Evolutionary conservation across 1,140 invertebrate genomes (phyloP).

Genomic region (Parapsyche elsis): DNA sequence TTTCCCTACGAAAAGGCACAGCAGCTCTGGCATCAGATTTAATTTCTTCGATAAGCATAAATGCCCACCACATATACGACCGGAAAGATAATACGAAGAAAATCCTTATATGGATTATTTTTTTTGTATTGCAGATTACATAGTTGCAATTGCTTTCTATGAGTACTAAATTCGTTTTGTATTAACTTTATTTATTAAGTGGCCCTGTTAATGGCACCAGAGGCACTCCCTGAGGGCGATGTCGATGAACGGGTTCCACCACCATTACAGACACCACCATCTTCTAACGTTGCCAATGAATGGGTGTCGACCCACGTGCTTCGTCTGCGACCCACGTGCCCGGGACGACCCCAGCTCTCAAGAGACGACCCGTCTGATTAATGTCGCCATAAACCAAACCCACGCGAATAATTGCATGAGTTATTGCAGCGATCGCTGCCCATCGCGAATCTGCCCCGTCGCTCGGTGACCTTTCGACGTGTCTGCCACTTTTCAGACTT

Average conservation of each 20-base stretch:
- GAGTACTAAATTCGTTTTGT: too few species aligned
- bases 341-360: conserved; percentile 30
- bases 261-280: not conserved
- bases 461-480: not conserved
- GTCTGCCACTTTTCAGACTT: not conserved
- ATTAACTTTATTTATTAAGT: too few species aligned
- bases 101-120: too few species aligned
- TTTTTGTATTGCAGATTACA: too few species aligned
- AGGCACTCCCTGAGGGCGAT: conserved; percentile 22
- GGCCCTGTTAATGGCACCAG: not conserved
- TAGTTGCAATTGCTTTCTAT: too few species aligned
- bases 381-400: conserved; percentile 51
- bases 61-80: too few species aligned
- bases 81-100: too few species aligned
- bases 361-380: conserved; percentile 48
- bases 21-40: conserved; percentile 3
- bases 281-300: conserved; percentile 16
- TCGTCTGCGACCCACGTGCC: conserved; percentile 42
- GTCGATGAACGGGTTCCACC: conserved; percentile 34
- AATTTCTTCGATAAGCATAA: too few species aligned
- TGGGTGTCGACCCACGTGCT: conserved; percentile 38
- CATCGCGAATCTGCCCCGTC: not conserved
- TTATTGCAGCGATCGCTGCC: conserved; percentile 46
- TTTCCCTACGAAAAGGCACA: not conserved
- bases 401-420: conserved; percentile 53